Base-by-base conservation (phyloP, 2,797 vertebrate species). In the Eulemur albifrons region DNA sequence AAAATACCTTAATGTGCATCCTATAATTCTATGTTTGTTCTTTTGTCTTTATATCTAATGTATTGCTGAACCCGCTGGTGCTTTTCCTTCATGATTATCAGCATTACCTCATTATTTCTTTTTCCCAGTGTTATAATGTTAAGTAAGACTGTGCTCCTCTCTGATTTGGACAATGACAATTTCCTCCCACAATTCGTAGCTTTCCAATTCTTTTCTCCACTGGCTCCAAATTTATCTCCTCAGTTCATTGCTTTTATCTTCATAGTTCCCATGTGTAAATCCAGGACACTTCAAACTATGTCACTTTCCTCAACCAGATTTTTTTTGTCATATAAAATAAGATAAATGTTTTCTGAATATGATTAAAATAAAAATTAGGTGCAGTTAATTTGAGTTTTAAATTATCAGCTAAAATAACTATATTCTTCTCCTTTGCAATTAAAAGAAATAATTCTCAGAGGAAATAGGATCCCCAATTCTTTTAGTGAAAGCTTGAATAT, bases 311-410 rank as follows among this genome's bases (percentile, higher is more conserved):
- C 30, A 45, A 65, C 13, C 43, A 82, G 38, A 87, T 57, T 82
- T 72, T 76, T 23, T 77, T 87, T 96, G 40, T 89, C 10, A 72
- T 50, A 43, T 12, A 63, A 25, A 21, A 13, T 85, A 72, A 84
- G 93, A 88, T 82, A 61, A 67, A 13, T 20, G 35, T 81, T 43
- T 89, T 75, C 21, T 92, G 45, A 89, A 45, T 43, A 54, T 85
- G 73, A 73, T n/a, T 96, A 43, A 88, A 93, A 38, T 90, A 65
- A 88, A 30, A 52, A 88, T 88, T 70, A 83, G 40, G 59, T 90
- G 2, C 45, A 69, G 2, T 72, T 88, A 59, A n/a, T 75, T 87
- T 73, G 5, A 76, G 67, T 77, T 91, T 97, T 92, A 87, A 43
- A 67, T 90, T 76, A 75, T 69, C 48, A 52, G 23, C 35, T 70